Percentiles rank a stretch among this genome's conserved stretches.
Evolutionary conservation across 2,113 vertebrate species (phyloP).

Genomic region (Rutilus rutilus): DNA sequence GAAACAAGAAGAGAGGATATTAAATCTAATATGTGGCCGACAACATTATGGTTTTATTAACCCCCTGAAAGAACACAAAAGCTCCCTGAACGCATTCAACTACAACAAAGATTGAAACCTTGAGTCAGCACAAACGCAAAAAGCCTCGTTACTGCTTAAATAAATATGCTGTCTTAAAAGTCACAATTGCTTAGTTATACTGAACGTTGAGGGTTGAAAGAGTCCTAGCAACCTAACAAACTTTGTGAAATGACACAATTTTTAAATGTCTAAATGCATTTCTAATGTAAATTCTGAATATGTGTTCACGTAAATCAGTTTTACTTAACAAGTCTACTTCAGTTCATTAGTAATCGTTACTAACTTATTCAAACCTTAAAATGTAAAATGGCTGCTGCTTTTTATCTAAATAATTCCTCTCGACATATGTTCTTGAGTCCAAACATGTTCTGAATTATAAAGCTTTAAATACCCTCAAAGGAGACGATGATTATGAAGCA

Average conservation of each 20-base stretch:
- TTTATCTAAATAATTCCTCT: neutral
- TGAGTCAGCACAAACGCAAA: neutral
- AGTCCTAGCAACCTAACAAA: neutral
- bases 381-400: neutral
- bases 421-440: constrained; percentile 18
- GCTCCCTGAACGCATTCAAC: neutral
- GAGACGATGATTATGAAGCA: constrained; percentile 65
- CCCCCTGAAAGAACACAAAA: constrained; percentile 12
- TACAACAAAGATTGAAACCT: neutral
- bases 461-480: constrained; percentile 50
- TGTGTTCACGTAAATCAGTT: too few relatives aligned
- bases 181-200: neutral
- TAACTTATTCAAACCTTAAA: neutral
- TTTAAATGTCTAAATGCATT: neutral
- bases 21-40: neutral
- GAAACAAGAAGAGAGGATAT: constrained; percentile 17
- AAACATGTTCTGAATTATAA: constrained; percentile 30
- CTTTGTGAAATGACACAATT: neutral
- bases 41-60: constrained; percentile 1
- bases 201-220: neutral
- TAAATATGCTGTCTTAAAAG: constrained; percentile 2
- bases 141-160: neutral
- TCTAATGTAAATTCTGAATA: too few relatives aligned
- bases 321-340: too few relatives aligned
- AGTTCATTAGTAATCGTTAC: too few relatives aligned